Percentiles rank a stretch among this genome's conserved stretches.
These are phyloP conservation scores for Volucella inanis DNA, from an alignment of 2,888 invertebrate genomes.

Conservation along the genomic window DNA sequence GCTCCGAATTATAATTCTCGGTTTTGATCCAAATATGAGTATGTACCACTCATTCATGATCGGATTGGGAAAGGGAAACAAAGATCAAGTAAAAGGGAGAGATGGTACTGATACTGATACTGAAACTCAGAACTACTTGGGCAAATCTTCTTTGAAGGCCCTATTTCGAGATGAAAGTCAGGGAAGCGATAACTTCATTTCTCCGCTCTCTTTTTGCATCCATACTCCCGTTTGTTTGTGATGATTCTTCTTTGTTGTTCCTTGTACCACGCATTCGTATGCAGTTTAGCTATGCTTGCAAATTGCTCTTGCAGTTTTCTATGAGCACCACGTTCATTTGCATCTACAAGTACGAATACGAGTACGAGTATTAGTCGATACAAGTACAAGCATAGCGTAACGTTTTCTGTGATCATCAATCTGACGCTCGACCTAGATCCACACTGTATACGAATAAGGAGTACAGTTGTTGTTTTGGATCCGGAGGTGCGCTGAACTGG, in stretches of 20 bases:
- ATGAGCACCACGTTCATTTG: slow-evolving; percentile 40
- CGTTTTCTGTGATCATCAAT: slow-evolving; percentile 68
- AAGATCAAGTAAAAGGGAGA: slow-evolving; percentile 1
- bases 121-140: background rate
- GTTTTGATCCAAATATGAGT: slow-evolving; percentile 30
- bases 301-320: slow-evolving; percentile 50
- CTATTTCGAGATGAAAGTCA: slow-evolving; percentile 58
- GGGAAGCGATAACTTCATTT: slow-evolving; percentile 48
- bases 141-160: slow-evolving; percentile 23
- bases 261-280: slow-evolving; percentile 10
- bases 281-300: slow-evolving; percentile 21
- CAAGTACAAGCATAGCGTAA: slow-evolving; percentile 30
- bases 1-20: slow-evolving; percentile 36
- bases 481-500: slow-evolving; percentile 40
- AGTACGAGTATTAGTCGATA: too few species aligned
- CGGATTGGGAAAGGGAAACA: slow-evolving; percentile 3
- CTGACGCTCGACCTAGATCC: slow-evolving; percentile 66
- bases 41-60: slow-evolving; percentile 14
- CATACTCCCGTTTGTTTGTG: background rate
- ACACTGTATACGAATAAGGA: slow-evolving; percentile 15
- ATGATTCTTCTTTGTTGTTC: background rate
- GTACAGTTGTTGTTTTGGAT: slow-evolving; percentile 17
- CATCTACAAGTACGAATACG: slow-evolving; percentile 40
- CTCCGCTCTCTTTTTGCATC: background rate
- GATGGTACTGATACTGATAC: too few species aligned